Conservation (phyloP, 2,797 vertebrate genomes). For the Pteronotus mesoamericanus region DNA sequence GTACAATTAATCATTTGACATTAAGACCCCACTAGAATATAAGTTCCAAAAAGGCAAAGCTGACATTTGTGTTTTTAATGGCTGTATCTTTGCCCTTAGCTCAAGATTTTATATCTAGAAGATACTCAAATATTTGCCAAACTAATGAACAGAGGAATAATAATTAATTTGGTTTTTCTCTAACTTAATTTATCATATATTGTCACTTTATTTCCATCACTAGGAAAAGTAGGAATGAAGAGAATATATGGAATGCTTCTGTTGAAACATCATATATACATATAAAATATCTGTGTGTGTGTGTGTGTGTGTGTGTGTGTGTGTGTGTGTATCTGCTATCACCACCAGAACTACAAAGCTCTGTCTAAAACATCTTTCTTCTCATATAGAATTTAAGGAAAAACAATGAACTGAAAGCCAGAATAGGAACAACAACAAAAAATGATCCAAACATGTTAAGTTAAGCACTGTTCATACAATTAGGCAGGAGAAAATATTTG, state of each 20-base stretch:
- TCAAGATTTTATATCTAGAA: constrained; percentile 13
- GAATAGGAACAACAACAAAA: neutral
- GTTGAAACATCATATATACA: neutral
- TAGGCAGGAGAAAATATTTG: constrained; percentile 1
- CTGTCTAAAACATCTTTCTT: constrained; percentile 22
- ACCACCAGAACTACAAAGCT: neutral
- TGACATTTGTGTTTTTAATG: neutral
- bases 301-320: too few relatives aligned
- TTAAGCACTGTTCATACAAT: neutral
- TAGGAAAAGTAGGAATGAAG: neutral
- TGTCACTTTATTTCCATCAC: neutral
- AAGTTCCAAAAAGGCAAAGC: neutral
- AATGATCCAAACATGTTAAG: neutral
- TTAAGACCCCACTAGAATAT: neutral
- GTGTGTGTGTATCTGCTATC: neutral
- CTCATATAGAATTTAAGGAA: neutral
- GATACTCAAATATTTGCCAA: neutral
- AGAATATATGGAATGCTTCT: neutral
- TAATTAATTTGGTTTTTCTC: neutral
- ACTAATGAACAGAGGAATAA: neutral
- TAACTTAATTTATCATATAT: neutral
- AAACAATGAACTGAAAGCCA: neutral
- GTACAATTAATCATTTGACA: neutral
- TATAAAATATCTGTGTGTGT: too few relatives aligned
- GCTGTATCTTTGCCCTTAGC: neutral